Evolutionary conservation across 2,888 invertebrate species (phyloP).

Genomic region (Gonocerus acuteangulatus): DNA sequence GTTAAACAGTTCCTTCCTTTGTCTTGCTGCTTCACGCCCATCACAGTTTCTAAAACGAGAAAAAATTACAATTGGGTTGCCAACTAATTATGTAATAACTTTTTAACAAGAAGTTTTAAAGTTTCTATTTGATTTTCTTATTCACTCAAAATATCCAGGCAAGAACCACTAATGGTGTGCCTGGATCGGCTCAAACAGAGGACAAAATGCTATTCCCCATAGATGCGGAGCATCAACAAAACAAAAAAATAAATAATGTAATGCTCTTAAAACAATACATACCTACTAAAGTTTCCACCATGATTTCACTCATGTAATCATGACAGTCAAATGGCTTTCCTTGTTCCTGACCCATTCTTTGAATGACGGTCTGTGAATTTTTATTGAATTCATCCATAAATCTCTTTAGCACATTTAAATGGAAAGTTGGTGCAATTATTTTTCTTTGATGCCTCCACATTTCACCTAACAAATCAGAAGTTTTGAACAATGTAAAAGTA

Average conservation of each 20-base stretch:
- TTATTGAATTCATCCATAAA: slow-evolving; percentile 80
- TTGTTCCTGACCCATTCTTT: slow-evolving; percentile 38
- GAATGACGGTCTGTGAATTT: slow-evolving; percentile 52
- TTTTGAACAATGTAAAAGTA: too few relatives aligned
- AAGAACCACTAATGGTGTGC: too few relatives aligned
- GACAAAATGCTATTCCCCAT: too few relatives aligned
- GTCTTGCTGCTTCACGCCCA: slow-evolving; percentile 76
- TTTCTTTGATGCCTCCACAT: slow-evolving; percentile 82
- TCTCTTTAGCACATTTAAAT: slow-evolving; percentile 75
- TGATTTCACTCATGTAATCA: slow-evolving; percentile 42
- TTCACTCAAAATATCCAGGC: too few relatives aligned
- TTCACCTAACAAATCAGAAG: slow-evolving; percentile 57
- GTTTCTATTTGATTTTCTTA: too few relatives aligned
- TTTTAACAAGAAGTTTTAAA: too few relatives aligned
- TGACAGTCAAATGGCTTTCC: slow-evolving; percentile 40
- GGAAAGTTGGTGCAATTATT: slow-evolving; percentile 80
- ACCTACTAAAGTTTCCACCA: slow-evolving; percentile 41
- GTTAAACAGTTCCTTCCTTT: slow-evolving; percentile 74
- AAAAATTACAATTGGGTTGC: too few relatives aligned
- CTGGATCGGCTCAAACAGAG: too few relatives aligned
- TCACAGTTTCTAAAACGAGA: slow-evolving; percentile 63
- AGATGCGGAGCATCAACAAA: too few relatives aligned
- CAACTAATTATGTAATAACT: neutral
- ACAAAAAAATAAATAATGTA: too few relatives aligned
- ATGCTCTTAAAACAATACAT: too few relatives aligned